phyloP scores from a whole-genome alignment of 2,113 vertebrate genomes.

The Sebastes schlegelii region DNA sequence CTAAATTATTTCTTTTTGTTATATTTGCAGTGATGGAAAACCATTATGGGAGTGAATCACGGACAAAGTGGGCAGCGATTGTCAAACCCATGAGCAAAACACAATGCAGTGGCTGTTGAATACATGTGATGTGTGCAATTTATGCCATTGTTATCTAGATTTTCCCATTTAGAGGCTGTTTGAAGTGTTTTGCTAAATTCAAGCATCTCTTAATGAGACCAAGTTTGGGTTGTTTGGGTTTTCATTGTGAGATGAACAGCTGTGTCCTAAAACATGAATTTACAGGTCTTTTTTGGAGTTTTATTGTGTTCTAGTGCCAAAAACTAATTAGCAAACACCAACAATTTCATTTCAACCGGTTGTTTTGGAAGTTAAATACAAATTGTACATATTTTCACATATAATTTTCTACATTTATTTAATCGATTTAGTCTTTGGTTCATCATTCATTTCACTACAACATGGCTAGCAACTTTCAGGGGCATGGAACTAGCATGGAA shows the following conservation, averaged over 20 bases:
- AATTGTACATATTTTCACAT: neutral
- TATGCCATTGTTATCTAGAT: neutral
- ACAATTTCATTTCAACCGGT: neutral
- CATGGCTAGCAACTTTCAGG: neutral
- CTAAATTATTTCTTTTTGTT: constrained; percentile 5
- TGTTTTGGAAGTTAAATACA: neutral
- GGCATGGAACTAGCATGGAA: neutral
- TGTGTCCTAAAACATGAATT: neutral
- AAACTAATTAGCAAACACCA: neutral
- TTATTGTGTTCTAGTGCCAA: neutral
- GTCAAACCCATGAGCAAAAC: constrained; percentile 1
- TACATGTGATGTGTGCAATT: neutral
- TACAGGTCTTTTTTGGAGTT: neutral
- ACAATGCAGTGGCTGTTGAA: neutral
- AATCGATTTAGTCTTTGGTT: neutral
- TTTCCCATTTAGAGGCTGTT: neutral
- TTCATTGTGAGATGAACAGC: neutral
- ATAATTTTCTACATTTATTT: neutral
- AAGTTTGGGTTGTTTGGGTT: neutral
- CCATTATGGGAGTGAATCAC: constrained; percentile 19
- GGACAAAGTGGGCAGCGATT: neutral
- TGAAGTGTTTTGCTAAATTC: constrained; percentile 14
- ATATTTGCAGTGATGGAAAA: constrained; percentile 19
- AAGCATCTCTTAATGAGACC: neutral
- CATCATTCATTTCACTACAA: neutral